Percentiles rank a stretch among this genome's conserved stretches.
phyloP scores from a whole-genome alignment of 2,113 vertebrate species.

The Aspiorhynchus laticeps region DNA sequence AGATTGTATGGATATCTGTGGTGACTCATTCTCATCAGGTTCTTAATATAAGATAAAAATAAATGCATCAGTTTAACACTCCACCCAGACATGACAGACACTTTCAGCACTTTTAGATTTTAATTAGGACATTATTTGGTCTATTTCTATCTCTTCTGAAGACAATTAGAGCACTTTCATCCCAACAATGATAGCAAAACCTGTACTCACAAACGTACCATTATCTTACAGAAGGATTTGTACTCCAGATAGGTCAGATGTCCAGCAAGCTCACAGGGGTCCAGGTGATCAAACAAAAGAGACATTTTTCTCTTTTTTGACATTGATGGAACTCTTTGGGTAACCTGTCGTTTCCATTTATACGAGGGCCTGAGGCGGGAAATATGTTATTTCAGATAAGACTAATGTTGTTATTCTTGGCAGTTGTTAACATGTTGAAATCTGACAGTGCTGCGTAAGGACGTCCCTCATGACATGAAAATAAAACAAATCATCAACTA shows the following conservation, averaged over 20 bases:
- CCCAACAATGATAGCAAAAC: background rate
- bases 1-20: background rate
- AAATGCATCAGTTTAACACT: background rate
- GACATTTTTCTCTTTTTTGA: constrained; percentile 92
- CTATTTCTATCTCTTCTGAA: background rate
- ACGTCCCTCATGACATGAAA: background rate
- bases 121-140: background rate
- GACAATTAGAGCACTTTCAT: background rate
- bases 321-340: constrained; percentile 80
- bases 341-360: constrained; percentile 91
- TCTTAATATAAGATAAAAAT: background rate
- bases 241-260: constrained; percentile 91
- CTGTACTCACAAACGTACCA: constrained; percentile 73
- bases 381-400: constrained; percentile 1
- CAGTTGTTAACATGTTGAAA: background rate
- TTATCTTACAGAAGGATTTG: constrained; percentile 90
- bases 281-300: constrained; percentile 88
- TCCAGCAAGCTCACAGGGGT: constrained; percentile 85
- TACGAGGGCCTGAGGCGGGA: constrained; percentile 81
- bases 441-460: background rate
- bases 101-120: background rate
- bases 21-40: background rate
- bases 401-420: constrained; percentile 4
- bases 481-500: background rate
- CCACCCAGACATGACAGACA: background rate